Base-by-base conservation (phyloP, 2,113 vertebrate species). In the Crocuta crocuta region DNA sequence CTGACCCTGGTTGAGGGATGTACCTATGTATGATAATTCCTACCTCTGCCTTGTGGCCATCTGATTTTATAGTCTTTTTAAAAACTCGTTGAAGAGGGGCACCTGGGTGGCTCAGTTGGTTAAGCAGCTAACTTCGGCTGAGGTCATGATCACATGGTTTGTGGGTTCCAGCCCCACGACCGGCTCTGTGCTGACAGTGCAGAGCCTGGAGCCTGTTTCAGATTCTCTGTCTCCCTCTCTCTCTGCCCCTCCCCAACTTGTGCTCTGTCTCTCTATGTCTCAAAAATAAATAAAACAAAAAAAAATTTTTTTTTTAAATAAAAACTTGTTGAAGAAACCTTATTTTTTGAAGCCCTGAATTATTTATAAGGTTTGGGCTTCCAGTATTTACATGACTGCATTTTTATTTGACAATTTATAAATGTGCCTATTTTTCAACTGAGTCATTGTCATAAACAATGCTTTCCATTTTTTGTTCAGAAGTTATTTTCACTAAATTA, bases 361-460 rank as follows among this genome's bases (percentile, higher is more conserved):
- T 93, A 80, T 35, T 33, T 91, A 50, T 45, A 28, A 82, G 78
- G 33, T 70, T 73, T 35, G 5, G 16, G 12, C 10, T 94, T 83
- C 89, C 12, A 39, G 9, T 35, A 89, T 65, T 78, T 87, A 24
- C 26, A 4, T 71, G 63, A 65, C 4, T 53, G 4, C 5, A 24
- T n/a, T 79, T 95, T 95, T 74, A 31, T 71, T 66, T 89, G 87
- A 93, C 23, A 93, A 76, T 84, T 78, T 19, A 23, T 53, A 83
- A 95, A 71, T 48, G 35, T 35, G 45, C 10, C 23, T 83, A 61
- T 48, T 92, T 97, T 96, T 82, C 31, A 91, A 68, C 5, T 73
- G 5, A 4, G 2, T 68, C 39, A 68, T 97, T 87, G 28, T 61
- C 23, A 33, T 95, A 88, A 78, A 61, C 8, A 63, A 28, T 61